Percentiles rank a stretch among this genome's conserved stretches.
Conservation (phyloP, 1,140 invertebrate genomes). For the Ceratina australensis region DNA sequence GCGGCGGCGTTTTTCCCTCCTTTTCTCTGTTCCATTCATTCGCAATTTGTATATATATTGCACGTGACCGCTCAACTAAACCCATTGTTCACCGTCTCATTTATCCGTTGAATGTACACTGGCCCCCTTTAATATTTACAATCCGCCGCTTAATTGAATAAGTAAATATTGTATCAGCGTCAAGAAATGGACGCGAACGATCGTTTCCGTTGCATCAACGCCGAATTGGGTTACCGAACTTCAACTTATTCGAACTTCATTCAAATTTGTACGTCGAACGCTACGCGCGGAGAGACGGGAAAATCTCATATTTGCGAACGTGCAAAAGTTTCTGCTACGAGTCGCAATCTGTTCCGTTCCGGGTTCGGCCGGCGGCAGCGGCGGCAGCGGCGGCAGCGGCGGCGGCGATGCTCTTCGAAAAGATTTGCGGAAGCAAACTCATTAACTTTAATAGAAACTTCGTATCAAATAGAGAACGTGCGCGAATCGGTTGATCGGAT, state of each 20-base stretch:
- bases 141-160: not conserved
- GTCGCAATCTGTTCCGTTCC: not conserved
- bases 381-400: too few relatives aligned
- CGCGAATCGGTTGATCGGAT: not conserved
- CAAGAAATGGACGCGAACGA: not conserved
- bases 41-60: constrained; percentile 8
- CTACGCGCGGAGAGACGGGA: not conserved
- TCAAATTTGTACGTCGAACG: constrained; percentile 3
- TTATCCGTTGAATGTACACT: not conserved
- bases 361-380: too few relatives aligned
- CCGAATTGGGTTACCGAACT: not conserved
- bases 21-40: not conserved
- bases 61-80: not conserved
- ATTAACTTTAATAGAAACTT: not conserved
- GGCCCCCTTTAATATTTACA: not conserved
- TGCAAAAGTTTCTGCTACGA: not conserved
- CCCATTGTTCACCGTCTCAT: not conserved
- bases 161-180: not conserved
- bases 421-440: not conserved
- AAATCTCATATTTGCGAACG: constrained; percentile 5
- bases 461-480: not conserved
- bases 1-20: constrained; percentile 5
- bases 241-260: constrained; percentile 1
- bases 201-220: not conserved
- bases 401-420: not conserved